Percentiles rank a stretch among this genome's conserved stretches.
phyloP scores from a whole-genome alignment of 2,888 invertebrate species.

The Idaea straminata region DNA sequence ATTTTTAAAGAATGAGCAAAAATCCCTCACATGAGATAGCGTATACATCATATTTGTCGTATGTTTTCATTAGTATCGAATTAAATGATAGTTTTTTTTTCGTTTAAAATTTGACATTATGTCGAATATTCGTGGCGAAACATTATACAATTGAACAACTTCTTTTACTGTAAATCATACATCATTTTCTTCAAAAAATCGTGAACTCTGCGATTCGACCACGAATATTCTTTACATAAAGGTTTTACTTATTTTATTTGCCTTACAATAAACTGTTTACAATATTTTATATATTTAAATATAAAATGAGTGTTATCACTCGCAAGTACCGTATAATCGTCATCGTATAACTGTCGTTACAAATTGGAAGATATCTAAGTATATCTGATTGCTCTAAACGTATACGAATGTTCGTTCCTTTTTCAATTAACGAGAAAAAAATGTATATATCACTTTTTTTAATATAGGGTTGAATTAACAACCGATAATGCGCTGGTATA shows the following conservation, averaged over 20 bases:
- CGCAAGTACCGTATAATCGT: slow-evolving; percentile 74
- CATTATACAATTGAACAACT: not conserved
- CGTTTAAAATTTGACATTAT: slow-evolving; percentile 53
- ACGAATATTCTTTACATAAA: slow-evolving; percentile 43
- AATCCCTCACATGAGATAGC: slow-evolving; percentile 83
- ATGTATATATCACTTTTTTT: slow-evolving; percentile 69
- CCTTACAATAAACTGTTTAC: slow-evolving; percentile 73
- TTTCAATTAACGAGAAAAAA: slow-evolving; percentile 62
- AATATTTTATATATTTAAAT: slow-evolving; percentile 71
- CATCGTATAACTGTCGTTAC: slow-evolving; percentile 75
- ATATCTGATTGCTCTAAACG: slow-evolving; percentile 80
- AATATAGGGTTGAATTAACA: slow-evolving; percentile 60
- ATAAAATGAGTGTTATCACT: slow-evolving; percentile 72
- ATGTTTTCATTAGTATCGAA: slow-evolving; percentile 77
- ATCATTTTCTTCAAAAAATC: slow-evolving; percentile 16
- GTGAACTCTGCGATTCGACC: slow-evolving; percentile 14
- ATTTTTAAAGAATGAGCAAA: slow-evolving; percentile 82
- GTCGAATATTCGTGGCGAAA: slow-evolving; percentile 40
- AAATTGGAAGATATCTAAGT: slow-evolving; percentile 71
- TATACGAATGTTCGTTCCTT: slow-evolving; percentile 85
- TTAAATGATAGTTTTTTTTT: slow-evolving; percentile 79
- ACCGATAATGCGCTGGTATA: slow-evolving; percentile 69
- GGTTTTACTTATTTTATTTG: slow-evolving; percentile 39
- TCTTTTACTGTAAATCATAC: slow-evolving; percentile 14
- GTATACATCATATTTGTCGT: slow-evolving; percentile 88